These are phyloP conservation scores for Paramuricea clavata DNA, from an alignment of 92 coral and sea anemone genomes.

Conservation along the genomic window DNA sequence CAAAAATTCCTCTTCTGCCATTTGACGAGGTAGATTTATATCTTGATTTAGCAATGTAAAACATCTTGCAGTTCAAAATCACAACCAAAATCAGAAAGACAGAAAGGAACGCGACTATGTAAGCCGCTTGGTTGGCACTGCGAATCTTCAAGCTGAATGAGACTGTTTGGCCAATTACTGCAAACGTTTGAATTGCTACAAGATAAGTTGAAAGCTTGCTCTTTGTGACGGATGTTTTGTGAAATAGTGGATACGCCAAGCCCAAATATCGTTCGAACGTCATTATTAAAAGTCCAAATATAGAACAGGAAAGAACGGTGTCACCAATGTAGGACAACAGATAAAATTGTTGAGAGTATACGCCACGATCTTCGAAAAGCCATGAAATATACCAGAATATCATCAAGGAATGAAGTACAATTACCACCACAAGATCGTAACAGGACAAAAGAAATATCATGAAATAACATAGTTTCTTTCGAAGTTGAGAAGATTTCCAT, in stretches of 20 bases:
- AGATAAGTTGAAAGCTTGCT: neutral
- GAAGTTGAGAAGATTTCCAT: neutral
- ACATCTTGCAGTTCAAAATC: neutral
- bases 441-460: neutral
- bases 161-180: neutral
- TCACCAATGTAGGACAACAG: neutral
- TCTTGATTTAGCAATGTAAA: neutral
- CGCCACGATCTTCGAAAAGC: neutral
- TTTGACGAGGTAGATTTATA: neutral
- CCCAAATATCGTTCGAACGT: neutral
- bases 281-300: neutral
- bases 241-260: neutral
- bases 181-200: neutral
- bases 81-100: neutral
- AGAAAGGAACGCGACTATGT: neutral
- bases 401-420: neutral
- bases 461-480: too few species aligned
- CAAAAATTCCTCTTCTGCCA: neutral
- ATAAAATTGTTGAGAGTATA: neutral
- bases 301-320: neutral
- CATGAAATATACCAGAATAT: neutral
- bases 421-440: neutral
- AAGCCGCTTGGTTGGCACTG: neutral
- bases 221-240: neutral
- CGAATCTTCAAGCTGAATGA: neutral